Evolutionary conservation across 2,888 invertebrate species (phyloP).

Genomic region (Archips crataeganus): DNA sequence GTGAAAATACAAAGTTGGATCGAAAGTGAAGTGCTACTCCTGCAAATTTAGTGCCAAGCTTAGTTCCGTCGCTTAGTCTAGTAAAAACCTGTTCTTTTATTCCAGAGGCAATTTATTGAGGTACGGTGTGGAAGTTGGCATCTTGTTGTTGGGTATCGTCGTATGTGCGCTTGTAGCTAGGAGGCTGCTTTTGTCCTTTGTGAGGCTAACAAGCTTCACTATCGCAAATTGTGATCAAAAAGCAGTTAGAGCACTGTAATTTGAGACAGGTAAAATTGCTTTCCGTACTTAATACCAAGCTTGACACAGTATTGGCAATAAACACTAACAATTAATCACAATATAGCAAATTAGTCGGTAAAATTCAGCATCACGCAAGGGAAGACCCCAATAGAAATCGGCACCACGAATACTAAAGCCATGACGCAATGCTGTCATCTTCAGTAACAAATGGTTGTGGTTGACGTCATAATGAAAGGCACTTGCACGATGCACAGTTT

Average conservation of each 20-base stretch:
- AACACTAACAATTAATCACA: constrained; percentile 17
- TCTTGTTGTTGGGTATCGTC: constrained; percentile 81
- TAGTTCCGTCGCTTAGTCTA: constrained; percentile 64
- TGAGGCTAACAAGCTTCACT: constrained; percentile 61
- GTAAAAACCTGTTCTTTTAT: constrained; percentile 59
- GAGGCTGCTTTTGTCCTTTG: constrained; percentile 70
- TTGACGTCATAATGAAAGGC: constrained; percentile 49
- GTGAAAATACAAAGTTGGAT: constrained; percentile 59
- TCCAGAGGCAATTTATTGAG: constrained; percentile 54
- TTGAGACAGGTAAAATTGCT: constrained; percentile 15
- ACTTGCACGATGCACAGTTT: constrained; percentile 44
- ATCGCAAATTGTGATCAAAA: constrained; percentile 13
- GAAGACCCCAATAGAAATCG: constrained; percentile 35
- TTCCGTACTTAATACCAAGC: constrained; percentile 2
- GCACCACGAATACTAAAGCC: constrained; percentile 48
- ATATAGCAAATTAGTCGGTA: constrained; percentile 18
- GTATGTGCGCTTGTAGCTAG: constrained; percentile 61
- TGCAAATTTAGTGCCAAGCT: constrained; percentile 57
- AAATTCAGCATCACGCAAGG: constrained; percentile 31
- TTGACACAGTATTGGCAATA: constrained; percentile 18
- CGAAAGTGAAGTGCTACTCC: constrained; percentile 43
- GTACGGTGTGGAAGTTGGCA: constrained; percentile 66
- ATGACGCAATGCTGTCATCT: constrained; percentile 53
- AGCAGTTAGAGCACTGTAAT: constrained; percentile 31
- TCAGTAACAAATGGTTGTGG: constrained; percentile 49